A percentile compares a stretch with the other conserved stretches of the same genome.
Conservation (phyloP, 2,888 invertebrate species). For the Zeuzera pyrina region DNA sequence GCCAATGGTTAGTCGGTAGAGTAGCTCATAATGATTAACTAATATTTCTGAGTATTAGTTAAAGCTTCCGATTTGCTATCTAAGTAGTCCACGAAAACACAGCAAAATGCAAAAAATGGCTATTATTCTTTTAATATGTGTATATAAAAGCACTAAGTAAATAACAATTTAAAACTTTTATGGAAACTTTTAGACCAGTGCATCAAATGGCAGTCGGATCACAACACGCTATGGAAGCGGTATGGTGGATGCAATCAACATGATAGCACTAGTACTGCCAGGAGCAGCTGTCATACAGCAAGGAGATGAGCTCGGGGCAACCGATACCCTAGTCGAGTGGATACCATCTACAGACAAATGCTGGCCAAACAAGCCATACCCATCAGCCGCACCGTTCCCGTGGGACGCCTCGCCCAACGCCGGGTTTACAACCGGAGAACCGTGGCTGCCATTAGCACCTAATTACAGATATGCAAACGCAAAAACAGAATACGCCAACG, state of each 20-base stretch:
- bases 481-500: slow-evolving; percentile 61
- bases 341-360: slow-evolving; percentile 49
- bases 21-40: too few relatives aligned
- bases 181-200: slow-evolving; percentile 40
- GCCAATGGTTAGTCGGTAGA: too few relatives aligned
- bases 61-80: too few relatives aligned
- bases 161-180: too few relatives aligned
- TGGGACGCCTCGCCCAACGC: slow-evolving; percentile 62
- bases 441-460: slow-evolving; percentile 79
- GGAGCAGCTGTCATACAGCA: slow-evolving; percentile 85
- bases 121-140: too few relatives aligned
- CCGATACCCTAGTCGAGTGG: slow-evolving; percentile 70
- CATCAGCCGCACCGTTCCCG: slow-evolving; percentile 49
- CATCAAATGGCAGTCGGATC: slow-evolving; percentile 31
- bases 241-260: slow-evolving; percentile 79
- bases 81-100: too few relatives aligned
- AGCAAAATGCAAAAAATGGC: too few relatives aligned
- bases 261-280: slow-evolving; percentile 79
- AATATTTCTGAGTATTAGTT: too few relatives aligned
- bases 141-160: too few relatives aligned
- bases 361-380: slow-evolving; percentile 50
- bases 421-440: slow-evolving; percentile 65
- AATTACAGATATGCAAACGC: slow-evolving; percentile 78
- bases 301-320: slow-evolving; percentile 81
- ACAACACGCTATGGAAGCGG: slow-evolving; percentile 77